Percentiles rank a stretch among this genome's conserved stretches.
These are phyloP conservation scores for Sigmodon hispidus DNA, from an alignment of 2,113 vertebrate genomes.

Conservation along the genomic window DNA sequence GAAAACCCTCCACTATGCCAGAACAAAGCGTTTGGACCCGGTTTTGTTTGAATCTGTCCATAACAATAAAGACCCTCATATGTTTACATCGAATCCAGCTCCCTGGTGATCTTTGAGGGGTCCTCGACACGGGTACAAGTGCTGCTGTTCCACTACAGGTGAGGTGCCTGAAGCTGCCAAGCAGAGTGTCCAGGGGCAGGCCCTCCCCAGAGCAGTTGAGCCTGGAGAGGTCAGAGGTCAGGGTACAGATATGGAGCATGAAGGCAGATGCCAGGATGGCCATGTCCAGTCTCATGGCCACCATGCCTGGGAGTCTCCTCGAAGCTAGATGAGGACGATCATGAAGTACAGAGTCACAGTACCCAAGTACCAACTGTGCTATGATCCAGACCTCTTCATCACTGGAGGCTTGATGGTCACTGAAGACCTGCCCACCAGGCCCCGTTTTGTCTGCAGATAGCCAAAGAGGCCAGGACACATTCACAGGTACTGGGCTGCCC, in stretches of 20 bases:
- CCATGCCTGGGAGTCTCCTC: background rate
- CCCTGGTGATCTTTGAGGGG: too few species aligned
- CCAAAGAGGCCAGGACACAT: background rate
- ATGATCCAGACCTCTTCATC: background rate
- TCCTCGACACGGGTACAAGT: too few species aligned
- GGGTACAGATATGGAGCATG: background rate
- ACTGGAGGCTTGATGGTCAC: background rate
- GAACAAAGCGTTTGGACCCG: too few species aligned
- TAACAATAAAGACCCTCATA: too few species aligned
- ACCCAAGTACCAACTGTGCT: background rate
- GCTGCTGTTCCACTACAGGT: background rate
- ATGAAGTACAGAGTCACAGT: background rate
- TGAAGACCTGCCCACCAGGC: background rate
- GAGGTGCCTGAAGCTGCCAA: background rate
- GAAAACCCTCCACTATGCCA: too few species aligned
- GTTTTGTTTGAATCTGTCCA: too few species aligned
- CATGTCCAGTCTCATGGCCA: background rate
- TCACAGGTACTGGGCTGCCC: background rate
- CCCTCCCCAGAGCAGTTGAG: slow-evolving; percentile 3
- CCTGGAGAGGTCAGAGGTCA: background rate
- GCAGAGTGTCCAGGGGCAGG: background rate
- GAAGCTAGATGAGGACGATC: background rate
- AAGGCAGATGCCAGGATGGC: background rate
- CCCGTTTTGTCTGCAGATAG: background rate
- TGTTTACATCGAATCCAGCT: too few species aligned